Conservation (phyloP, 1,140 invertebrate genomes). For the Dysdera silvatica region DNA sequence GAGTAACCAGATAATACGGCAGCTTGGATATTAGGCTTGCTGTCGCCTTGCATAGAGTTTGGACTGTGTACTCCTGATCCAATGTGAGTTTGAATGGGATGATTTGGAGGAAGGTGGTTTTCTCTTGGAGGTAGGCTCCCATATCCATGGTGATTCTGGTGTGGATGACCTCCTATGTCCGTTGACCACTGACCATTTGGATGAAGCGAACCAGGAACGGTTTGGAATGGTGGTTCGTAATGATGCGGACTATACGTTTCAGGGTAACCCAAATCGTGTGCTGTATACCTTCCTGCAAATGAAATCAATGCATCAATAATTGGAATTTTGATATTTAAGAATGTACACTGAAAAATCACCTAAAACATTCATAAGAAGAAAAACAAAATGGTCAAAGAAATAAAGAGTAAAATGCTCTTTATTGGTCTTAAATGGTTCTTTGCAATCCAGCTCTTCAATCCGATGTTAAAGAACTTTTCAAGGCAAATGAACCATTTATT, state of each 20-base stretch:
- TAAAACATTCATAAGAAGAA: too few species aligned
- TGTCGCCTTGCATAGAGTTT: conserved; percentile 44
- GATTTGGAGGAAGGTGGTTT: conserved; percentile 17
- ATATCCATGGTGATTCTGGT: conserved; percentile 28
- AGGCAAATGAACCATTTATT: too few species aligned
- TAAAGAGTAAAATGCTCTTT: too few species aligned
- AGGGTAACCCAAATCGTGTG: conserved; percentile 54
- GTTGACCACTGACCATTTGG: conserved; percentile 33
- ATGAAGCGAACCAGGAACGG: conserved; percentile 59
- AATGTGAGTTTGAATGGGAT: conserved; percentile 19
- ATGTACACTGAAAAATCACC: too few species aligned
- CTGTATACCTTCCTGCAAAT: conserved; percentile 26
- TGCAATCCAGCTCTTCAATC: too few species aligned
- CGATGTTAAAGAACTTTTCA: too few species aligned
- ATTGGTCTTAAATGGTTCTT: too few species aligned
- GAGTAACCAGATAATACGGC: conserved; percentile 55
- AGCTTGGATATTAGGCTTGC: conserved; percentile 64
- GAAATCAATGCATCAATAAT: too few species aligned
- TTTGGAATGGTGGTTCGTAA: conserved; percentile 64
- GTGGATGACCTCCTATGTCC: conserved; percentile 34
- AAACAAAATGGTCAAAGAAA: too few species aligned
- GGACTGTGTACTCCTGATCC: conserved; percentile 11
- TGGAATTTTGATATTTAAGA: too few species aligned
- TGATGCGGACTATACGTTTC: conserved; percentile 54
- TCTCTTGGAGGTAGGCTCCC: conserved; percentile 11